A percentile compares a stretch with the other conserved stretches of the same genome.
phyloP scores from a whole-genome alignment of 2,888 invertebrate species.

The Cheilosia vulpina region DNA sequence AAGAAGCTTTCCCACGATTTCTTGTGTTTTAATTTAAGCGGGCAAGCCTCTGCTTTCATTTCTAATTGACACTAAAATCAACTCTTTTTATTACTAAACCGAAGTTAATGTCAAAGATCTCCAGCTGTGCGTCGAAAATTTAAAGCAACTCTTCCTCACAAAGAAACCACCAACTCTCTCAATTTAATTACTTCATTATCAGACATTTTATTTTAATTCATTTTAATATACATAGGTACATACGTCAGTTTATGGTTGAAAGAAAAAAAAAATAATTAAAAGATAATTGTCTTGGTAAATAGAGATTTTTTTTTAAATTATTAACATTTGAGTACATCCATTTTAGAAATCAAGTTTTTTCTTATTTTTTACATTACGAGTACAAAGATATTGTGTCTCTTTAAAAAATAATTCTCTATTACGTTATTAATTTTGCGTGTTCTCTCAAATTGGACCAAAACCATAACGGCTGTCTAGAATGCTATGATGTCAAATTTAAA shows the following conservation, averaged over 20 bases:
- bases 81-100: too few species aligned
- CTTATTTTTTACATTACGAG: slow-evolving; percentile 45
- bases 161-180: neutral
- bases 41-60: too few species aligned
- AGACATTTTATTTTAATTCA: slow-evolving; percentile 61
- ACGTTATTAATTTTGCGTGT: slow-evolving; percentile 5
- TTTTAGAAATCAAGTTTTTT: slow-evolving; percentile 59
- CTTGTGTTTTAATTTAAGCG: too few species aligned
- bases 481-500: slow-evolving; percentile 57
- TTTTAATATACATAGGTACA: slow-evolving; percentile 59
- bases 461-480: slow-evolving; percentile 55
- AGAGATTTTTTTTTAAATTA: slow-evolving; percentile 35
- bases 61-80: too few species aligned
- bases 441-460: slow-evolving; percentile 59
- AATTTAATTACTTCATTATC: slow-evolving; percentile 38
- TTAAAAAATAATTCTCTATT: slow-evolving; percentile 59
- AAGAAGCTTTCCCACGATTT: too few species aligned
- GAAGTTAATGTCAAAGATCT: too few species aligned
- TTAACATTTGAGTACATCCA: slow-evolving; percentile 59
- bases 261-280: slow-evolving; percentile 18
- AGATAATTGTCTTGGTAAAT: slow-evolving; percentile 42
- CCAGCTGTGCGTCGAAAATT: too few species aligned
- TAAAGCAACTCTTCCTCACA: too few species aligned
- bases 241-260: slow-evolving; percentile 45
- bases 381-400: slow-evolving; percentile 42